Conservation (phyloP, 2,797 vertebrate genomes). For the Apodemus agrarius region DNA sequence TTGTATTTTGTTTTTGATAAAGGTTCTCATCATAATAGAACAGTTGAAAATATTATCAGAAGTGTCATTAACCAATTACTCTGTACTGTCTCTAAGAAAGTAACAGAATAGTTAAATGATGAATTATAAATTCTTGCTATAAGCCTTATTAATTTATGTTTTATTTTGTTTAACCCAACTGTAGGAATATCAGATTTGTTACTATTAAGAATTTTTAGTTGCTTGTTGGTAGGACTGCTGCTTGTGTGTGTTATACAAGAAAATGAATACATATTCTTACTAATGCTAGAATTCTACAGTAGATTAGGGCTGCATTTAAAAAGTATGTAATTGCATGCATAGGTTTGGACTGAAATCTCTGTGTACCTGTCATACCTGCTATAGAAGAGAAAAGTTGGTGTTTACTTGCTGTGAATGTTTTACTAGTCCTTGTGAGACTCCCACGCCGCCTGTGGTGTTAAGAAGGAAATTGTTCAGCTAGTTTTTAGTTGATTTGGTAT, state of each 20-base stretch:
- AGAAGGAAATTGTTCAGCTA: not conserved
- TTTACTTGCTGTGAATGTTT: not conserved
- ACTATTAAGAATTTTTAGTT: slow-evolving; percentile 10
- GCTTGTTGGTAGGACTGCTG: slow-evolving; percentile 19
- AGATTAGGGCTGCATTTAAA: not conserved
- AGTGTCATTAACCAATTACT: not conserved
- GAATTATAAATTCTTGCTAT: not conserved
- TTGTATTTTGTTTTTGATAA: not conserved
- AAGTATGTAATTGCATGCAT: not conserved
- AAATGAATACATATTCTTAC: not conserved
- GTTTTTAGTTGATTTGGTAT: slow-evolving; percentile 39
- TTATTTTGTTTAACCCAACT: slow-evolving; percentile 9
- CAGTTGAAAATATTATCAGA: not conserved
- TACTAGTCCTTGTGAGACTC: not conserved
- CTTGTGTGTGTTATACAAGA: not conserved
- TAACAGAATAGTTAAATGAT: slow-evolving; percentile 42
- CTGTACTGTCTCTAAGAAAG: not conserved
- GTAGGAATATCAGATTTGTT: not conserved
- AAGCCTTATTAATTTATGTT: slow-evolving; percentile 10
- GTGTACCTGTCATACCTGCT: not conserved
- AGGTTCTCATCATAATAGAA: not conserved
- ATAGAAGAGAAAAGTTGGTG: not conserved
- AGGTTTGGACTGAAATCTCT: slow-evolving; percentile 20
- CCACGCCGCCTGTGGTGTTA: not conserved
- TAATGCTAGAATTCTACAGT: not conserved